Conservation (phyloP, 2,888 invertebrate genomes). For the Meteorus colon region DNA sequence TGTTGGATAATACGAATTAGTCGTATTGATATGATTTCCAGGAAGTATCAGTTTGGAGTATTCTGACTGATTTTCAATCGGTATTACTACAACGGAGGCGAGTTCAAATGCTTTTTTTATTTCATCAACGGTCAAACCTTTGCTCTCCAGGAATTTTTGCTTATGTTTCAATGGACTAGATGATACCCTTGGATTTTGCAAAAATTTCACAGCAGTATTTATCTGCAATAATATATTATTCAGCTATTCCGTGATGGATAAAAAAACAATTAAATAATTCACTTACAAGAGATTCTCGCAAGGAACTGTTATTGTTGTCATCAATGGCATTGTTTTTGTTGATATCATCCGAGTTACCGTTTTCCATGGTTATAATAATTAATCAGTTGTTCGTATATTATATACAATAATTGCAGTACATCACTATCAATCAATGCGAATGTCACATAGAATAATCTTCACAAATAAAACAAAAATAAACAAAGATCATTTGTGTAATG, state of each 20-base stretch:
- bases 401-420: not conserved
- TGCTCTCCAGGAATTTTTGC: slow-evolving; percentile 84
- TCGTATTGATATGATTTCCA: slow-evolving; percentile 42
- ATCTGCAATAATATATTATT: slow-evolving; percentile 76
- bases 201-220: slow-evolving; percentile 88
- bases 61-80: slow-evolving; percentile 52
- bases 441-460: not conserved
- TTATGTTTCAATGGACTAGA: slow-evolving; percentile 85
- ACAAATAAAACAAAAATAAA: not conserved
- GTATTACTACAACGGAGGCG: slow-evolving; percentile 67
- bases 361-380: not conserved
- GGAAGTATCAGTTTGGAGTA: slow-evolving; percentile 64
- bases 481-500: not conserved
- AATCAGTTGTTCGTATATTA: not conserved
- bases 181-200: slow-evolving; percentile 89
- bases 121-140: slow-evolving; percentile 85
- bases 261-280: not conserved
- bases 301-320: slow-evolving; percentile 1
- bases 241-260: not conserved
- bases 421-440: not conserved
- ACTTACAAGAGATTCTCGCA: slow-evolving; percentile 22
- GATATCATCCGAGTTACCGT: not conserved
- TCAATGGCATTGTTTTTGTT: not conserved
- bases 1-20: slow-evolving; percentile 60
- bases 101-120: slow-evolving; percentile 84